phyloP scores from a whole-genome alignment of 2,113 vertebrate genomes.

The Planiliza haematocheilus region DNA sequence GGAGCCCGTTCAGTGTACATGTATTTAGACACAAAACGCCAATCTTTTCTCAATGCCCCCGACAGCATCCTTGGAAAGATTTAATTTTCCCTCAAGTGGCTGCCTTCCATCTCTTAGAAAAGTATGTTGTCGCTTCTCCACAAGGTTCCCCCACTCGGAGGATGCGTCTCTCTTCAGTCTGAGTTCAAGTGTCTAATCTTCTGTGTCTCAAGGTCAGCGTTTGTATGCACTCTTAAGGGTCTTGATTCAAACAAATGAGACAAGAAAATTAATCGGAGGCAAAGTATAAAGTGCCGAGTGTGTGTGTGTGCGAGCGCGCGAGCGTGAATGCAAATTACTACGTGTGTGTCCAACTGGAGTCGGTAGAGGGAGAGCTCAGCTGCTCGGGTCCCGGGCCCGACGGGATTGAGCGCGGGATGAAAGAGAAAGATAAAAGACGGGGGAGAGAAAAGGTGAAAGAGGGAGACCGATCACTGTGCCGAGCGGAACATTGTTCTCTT shows the following conservation, averaged over 20 bases:
- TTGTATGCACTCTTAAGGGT: conserved; percentile 65
- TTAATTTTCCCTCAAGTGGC: conserved; percentile 80
- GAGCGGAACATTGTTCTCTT: conserved; percentile 89
- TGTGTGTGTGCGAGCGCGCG: conserved; percentile 3
- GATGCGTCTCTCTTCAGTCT: conserved; percentile 66
- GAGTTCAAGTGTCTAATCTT: conserved; percentile 77
- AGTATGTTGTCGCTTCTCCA: conserved; percentile 62
- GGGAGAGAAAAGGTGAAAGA: conserved; percentile 86
- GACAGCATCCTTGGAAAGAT: conserved; percentile 77
- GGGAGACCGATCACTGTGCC: conserved; percentile 80
- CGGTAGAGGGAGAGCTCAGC: conserved; percentile 64
- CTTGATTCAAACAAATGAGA: conserved; percentile 74
- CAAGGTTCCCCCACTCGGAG: conserved; percentile 73
- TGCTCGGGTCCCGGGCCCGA: conserved; percentile 57
- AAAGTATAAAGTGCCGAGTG: conserved; percentile 46
- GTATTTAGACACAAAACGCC: conserved; percentile 67
- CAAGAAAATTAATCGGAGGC: conserved; percentile 68
- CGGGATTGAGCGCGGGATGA: conserved; percentile 65
- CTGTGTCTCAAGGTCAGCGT: conserved; percentile 75
- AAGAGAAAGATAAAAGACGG: conserved; percentile 84
- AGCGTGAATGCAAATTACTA: conserved; percentile 11
- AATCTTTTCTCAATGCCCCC: conserved; percentile 69
- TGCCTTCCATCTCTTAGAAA: conserved; percentile 72
- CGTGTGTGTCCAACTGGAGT: conserved; percentile 39
- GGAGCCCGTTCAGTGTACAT: conserved; percentile 27